Evolutionary conservation across 2,113 vertebrate species (phyloP).

Genomic region (Elgaria multicarinata): DNA sequence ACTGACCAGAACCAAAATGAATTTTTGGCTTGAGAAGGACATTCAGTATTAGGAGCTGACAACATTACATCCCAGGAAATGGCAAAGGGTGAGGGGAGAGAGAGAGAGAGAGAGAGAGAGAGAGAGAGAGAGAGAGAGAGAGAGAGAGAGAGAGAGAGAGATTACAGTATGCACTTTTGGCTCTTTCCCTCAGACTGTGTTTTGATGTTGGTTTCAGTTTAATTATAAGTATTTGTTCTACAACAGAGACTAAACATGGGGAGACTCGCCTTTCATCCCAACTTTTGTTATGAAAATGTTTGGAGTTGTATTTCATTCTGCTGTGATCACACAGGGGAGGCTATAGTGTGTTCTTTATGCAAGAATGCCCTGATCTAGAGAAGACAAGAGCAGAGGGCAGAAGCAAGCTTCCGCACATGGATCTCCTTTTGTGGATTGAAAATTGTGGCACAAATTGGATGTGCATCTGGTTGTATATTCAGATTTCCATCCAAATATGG

Average conservation of each 20-base stretch:
- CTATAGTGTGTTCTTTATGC: background rate
- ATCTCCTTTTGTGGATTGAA: background rate
- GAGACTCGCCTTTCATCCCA: slow-evolving; percentile 64
- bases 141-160: slow-evolving; percentile 27
- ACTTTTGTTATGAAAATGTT: slow-evolving; percentile 56
- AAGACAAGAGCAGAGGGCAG: background rate
- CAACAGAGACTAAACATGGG: slow-evolving; percentile 64
- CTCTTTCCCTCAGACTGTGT: slow-evolving; percentile 61
- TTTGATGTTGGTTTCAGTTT: slow-evolving; percentile 62
- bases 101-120: slow-evolving; percentile 36
- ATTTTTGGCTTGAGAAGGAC: slow-evolving; percentile 40
- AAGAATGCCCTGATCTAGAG: background rate
- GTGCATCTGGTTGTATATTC: background rate
- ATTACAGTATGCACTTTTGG: slow-evolving; percentile 61
- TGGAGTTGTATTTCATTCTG: slow-evolving; percentile 49
- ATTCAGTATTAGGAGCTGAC: slow-evolving; percentile 23
- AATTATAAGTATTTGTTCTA: slow-evolving; percentile 72
- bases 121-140: slow-evolving; percentile 31
- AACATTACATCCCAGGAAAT: slow-evolving; percentile 32
- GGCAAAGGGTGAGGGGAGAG: background rate
- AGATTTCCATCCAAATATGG: background rate
- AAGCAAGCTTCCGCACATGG: background rate
- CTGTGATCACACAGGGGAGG: background rate
- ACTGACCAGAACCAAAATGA: slow-evolving; percentile 43
- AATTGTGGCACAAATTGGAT: background rate